phyloP scores from a whole-genome alignment of 2,113 vertebrate species.

The Scomber colias region DNA sequence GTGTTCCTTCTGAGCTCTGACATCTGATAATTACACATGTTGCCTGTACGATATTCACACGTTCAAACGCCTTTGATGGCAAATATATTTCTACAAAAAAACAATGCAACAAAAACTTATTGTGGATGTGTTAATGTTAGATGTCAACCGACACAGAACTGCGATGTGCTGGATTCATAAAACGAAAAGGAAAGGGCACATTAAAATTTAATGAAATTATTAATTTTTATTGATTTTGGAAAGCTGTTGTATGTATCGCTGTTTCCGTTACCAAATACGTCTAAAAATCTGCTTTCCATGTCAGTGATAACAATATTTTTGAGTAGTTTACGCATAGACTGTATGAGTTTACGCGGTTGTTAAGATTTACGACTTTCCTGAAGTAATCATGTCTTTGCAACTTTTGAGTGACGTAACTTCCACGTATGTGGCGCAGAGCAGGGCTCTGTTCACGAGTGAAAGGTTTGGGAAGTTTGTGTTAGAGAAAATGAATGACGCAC shows the following conservation, averaged over 20 bases:
- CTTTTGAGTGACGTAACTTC: constrained; percentile 62
- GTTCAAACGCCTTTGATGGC: background rate
- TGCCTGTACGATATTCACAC: too few relatives aligned
- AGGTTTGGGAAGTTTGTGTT: background rate
- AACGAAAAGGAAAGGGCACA: background rate
- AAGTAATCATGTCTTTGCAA: constrained; percentile 39
- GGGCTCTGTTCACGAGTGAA: constrained; percentile 1
- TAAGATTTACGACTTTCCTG: background rate
- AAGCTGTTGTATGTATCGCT: background rate
- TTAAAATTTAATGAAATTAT: background rate
- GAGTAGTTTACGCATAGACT: background rate
- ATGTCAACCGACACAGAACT: background rate
- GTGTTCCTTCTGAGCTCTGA: constrained; percentile 5
- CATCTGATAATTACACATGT: background rate
- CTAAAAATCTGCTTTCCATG: background rate
- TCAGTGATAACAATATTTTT: background rate
- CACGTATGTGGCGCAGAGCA: constrained; percentile 34
- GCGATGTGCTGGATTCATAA: too few relatives aligned
- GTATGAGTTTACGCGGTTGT: too few relatives aligned
- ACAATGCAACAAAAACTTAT: background rate
- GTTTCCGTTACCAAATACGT: background rate
- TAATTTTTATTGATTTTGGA: background rate
- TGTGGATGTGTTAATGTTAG: background rate
- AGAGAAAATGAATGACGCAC: background rate
- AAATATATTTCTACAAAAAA: background rate